A percentile compares a stretch with the other conserved stretches of the same genome.
Evolutionary conservation across 2,888 invertebrate species (phyloP).

Genomic region (Nephrotoma guestfalica): DNA sequence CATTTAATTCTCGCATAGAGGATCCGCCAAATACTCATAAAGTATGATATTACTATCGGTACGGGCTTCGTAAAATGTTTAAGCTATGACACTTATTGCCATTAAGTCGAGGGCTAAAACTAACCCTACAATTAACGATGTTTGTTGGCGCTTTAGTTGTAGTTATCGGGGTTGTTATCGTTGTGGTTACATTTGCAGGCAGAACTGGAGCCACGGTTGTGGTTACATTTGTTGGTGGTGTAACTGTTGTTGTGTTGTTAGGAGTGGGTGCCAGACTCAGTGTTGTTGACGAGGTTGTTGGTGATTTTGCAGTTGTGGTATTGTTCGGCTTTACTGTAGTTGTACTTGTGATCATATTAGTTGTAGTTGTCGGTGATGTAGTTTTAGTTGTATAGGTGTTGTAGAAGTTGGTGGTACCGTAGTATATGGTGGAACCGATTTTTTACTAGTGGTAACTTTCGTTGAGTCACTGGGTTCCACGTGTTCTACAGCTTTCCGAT

Average conservation of each 20-base stretch:
- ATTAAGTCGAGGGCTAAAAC: conserved; percentile 63
- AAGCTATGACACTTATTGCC: conserved; percentile 67
- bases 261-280: background rate
- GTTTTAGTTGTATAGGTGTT: no score
- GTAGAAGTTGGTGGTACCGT: background rate
- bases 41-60: conserved; percentile 79
- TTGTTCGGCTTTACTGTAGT: background rate
- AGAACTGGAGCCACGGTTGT: background rate
- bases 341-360: background rate
- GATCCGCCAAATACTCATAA: conserved; percentile 42
- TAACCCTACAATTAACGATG: conserved; percentile 75
- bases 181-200: background rate
- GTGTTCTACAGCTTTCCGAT: background rate
- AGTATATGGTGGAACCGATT: background rate
- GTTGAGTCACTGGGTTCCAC: background rate
- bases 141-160: conserved; percentile 19
- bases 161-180: conserved; percentile 8
- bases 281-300: background rate
- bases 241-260: background rate
- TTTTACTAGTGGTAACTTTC: background rate
- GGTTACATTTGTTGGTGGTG: background rate
- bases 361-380: background rate
- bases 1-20: background rate
- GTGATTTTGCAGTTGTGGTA: background rate
- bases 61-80: conserved; percentile 76